Base-by-base conservation (phyloP, 2,797 vertebrate species). In the Cynodonichthys magdalenae region DNA sequence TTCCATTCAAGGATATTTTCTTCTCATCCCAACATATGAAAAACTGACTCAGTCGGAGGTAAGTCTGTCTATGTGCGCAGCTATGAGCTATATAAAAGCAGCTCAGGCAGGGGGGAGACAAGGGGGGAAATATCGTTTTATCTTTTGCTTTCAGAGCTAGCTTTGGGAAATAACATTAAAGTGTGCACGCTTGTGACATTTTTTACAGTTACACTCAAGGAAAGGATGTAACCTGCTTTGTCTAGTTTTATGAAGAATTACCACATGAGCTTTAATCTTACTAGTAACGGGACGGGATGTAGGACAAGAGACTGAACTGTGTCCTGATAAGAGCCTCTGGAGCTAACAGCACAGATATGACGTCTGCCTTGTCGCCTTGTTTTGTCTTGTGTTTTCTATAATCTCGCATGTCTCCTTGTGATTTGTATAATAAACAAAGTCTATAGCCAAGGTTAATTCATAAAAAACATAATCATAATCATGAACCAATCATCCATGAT, bases 221-320 rank as follows among this genome's bases (percentile, higher is more conserved):
- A 18, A 55, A 18, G 14, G 66, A 18, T 55, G 69, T 52, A 55
- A 47, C 51, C 63, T 48, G 74, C 69, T 81, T 61, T 75, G 68
- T 71, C 15, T 53, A 12, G 72, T 53, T 55, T n/a, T 17, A 6
- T 11, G 53, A 11, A 65, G 18, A 74, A 24, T 24, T 24, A 70
- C 50, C 75, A 72, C 81, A 77, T 71, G 87, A 71, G 73, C 55
- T 71, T 41, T 49, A 65, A 67, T 78, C 66, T 58, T 12, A 39
- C 39, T 36, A 77, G 82, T 81, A 83, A 89, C 74, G 80, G 77
- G 82, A 84, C 81, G 80, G 77, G 80, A 79, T 83, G 79, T 73
- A 68, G 82, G 87, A 80, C 87, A 71, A 63, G 76, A 83, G 80
- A 50, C 70, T 50, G 81, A 24, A 64, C 3, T 18, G 74, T 66